Percentiles rank a stretch among this genome's conserved stretches.
Conservation (phyloP, 2,888 invertebrate species). For the Patella depressa region DNA sequence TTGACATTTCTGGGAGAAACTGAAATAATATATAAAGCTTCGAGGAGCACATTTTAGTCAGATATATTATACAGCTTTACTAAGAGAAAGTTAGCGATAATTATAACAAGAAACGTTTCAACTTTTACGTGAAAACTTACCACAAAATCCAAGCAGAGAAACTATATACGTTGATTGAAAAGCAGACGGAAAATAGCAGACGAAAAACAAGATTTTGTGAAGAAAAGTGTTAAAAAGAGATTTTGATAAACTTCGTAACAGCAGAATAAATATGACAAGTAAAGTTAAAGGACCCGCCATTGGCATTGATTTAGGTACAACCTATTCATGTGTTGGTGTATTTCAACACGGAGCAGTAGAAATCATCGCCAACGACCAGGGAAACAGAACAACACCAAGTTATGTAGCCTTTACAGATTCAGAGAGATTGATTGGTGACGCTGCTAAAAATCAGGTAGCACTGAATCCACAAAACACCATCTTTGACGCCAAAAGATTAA, state of each 20-base stretch:
- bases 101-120: no score
- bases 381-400: conserved; percentile 82
- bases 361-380: conserved; percentile 75
- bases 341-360: conserved; percentile 74
- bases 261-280: not conserved
- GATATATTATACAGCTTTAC: no score
- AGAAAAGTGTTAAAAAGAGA: no score
- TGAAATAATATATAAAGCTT: no score
- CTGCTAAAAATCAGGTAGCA: conserved; percentile 74
- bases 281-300: conserved; percentile 73
- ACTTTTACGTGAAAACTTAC: no score
- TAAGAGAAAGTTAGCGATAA: no score
- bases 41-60: no score
- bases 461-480: conserved; percentile 84
- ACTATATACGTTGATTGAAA: no score
- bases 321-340: conserved; percentile 77
- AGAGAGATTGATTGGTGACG: conserved; percentile 73
- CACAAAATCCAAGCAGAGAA: no score
- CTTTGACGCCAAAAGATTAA: conserved; percentile 70
- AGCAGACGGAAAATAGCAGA: no score
- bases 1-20: no score
- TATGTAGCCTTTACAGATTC: conserved; percentile 81
- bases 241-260: not conserved
- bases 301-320: conserved; percentile 91
- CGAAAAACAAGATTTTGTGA: no score